Conservation (phyloP, 2,888 invertebrate genomes). For the Autographa gamma region DNA sequence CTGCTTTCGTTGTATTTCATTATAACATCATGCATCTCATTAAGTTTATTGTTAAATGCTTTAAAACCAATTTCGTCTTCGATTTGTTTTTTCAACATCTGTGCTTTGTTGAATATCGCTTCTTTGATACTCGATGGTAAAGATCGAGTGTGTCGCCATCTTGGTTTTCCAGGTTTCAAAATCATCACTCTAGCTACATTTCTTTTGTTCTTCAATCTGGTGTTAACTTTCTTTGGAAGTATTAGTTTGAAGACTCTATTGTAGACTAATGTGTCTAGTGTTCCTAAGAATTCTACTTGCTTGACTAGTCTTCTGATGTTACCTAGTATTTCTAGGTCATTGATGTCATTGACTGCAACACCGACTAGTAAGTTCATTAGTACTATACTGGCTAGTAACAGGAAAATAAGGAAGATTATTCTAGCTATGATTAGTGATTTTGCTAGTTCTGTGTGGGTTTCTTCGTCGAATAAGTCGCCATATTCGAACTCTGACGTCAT, state of each 20-base stretch:
- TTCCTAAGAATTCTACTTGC: conserved; percentile 87
- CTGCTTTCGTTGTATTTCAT: conserved; percentile 63
- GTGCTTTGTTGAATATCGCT: conserved; percentile 81
- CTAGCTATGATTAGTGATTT: conserved; percentile 82
- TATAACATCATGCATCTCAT: conserved; percentile 79
- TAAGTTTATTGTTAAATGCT: conserved; percentile 73
- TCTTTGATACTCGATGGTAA: conserved; percentile 80
- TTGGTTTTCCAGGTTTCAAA: conserved; percentile 81
- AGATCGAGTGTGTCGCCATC: conserved; percentile 68
- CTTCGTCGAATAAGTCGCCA: conserved; percentile 81
- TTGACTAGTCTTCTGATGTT: conserved; percentile 87
- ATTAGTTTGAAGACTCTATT: conserved; percentile 78
- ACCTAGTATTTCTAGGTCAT: conserved; percentile 87
- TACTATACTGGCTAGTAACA: conserved; percentile 88
- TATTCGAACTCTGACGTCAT: conserved; percentile 90
- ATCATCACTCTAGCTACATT: conserved; percentile 73
- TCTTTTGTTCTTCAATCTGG: conserved; percentile 76
- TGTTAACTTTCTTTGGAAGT: conserved; percentile 74
- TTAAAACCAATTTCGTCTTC: conserved; percentile 76
- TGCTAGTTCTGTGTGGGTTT: conserved; percentile 76
- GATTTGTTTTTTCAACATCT: conserved; percentile 75
- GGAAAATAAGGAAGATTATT: conserved; percentile 86
- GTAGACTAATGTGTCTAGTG: conserved; percentile 86
- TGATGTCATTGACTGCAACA: conserved; percentile 89
- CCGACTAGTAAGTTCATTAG: conserved; percentile 90